These are phyloP conservation scores for Falco berigora DNA, from an alignment of 2,797 vertebrate species.

Conservation along the genomic window DNA sequence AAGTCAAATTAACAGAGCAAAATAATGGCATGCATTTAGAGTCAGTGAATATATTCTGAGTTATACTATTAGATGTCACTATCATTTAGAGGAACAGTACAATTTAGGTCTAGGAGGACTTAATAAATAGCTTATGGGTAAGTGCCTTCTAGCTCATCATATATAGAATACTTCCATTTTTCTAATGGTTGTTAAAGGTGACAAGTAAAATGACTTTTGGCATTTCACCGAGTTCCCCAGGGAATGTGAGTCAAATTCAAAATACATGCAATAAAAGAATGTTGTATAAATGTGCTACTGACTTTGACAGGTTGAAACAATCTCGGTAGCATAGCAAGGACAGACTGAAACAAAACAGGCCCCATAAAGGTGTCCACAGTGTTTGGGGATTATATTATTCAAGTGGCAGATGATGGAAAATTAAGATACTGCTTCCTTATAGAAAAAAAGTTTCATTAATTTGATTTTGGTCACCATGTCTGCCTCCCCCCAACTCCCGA, in stretches of 20 bases:
- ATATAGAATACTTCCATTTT: constrained; percentile 13
- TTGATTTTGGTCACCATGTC: neutral
- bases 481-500: rapidly evolving
- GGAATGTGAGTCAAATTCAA: constrained; percentile 54
- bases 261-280: constrained; percentile 28
- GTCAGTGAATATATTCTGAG: neutral
- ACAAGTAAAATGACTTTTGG: constrained; percentile 59
- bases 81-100: neutral
- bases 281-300: neutral
- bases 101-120: neutral
- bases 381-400: neutral
- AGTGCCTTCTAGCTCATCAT: neutral
- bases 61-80: neutral
- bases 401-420: neutral
- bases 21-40: neutral
- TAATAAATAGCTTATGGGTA: neutral
- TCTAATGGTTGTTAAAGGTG: constrained; percentile 45
- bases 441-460: neutral
- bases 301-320: constrained; percentile 35
- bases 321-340: neutral
- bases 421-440: neutral
- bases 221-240: constrained; percentile 27
- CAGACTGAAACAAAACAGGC: constrained; percentile 29
- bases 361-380: neutral
- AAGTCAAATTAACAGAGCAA: neutral